Base-by-base conservation (phyloP, 2,888 invertebrate genomes). In the Noctua pronuba region DNA sequence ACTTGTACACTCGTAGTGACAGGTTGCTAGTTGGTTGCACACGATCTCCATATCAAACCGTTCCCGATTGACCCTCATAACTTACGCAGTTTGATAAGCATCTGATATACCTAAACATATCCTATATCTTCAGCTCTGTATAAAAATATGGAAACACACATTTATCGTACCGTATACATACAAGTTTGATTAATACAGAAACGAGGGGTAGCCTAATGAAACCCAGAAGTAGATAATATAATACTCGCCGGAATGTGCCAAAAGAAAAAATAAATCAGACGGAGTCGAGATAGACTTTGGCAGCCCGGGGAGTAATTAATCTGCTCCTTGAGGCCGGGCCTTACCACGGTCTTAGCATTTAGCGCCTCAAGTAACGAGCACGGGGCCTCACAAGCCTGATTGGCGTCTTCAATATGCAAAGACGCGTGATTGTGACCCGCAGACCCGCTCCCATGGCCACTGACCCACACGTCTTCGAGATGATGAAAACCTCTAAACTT, bases 381-480 rank as follows among this genome's bases (percentile, higher is more conserved):
- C 85, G 87, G 87, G 88, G 88, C 84, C 90, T 90, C 86, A 82
- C 79, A 75, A 91, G 86, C 86, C 85, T 93, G 93, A 95, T 95
- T 94, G 91, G 92, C 92, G 91, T 91, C 88, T 93, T 93, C 93
- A 91, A 93, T 92, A 94, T 94, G 93, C 93, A 94, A 93, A 93
- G 84, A 84, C 75, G 83, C 86, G 83, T 84, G 79, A 77, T 84
- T 82, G 70, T 67, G 77, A 71, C 69, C 55, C 77, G 1, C 38
- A 62, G 75, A 73, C 66, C 60, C 75, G 0, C 44, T 44, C 55
- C 28, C 52, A 6, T 16, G 52, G 46, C 28, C 28, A 46, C 5
- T 28, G 62, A 69, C 58, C 64, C 60, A 6, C 46, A 49, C 49
- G 46, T 60, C 65, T 75, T 72, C 16, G 24, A 84, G 69, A 82